These are phyloP conservation scores for Pissodes strobi DNA, from an alignment of 1,140 invertebrate species.

Conservation along the genomic window DNA sequence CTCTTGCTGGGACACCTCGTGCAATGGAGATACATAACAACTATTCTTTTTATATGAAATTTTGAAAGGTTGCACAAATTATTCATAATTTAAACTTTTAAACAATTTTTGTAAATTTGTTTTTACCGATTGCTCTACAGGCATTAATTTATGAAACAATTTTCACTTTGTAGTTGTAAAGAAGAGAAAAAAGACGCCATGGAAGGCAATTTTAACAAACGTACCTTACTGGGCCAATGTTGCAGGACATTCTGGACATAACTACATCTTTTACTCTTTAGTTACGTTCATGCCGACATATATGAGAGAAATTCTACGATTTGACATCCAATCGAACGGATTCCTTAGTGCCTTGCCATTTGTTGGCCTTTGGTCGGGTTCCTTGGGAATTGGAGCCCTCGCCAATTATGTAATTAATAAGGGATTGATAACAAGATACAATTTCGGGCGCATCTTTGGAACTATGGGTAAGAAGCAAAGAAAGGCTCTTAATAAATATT, in stretches of 20 bases:
- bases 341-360: slow-evolving; percentile 24
- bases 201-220: slow-evolving; percentile 1
- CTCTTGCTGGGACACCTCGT: too few species aligned
- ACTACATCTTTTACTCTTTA: slow-evolving; percentile 29
- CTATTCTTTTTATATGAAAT: too few species aligned
- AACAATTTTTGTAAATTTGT: too few species aligned
- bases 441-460: not conserved
- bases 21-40: too few species aligned
- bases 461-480: not conserved
- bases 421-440: not conserved
- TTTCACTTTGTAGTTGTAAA: not conserved
- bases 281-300: slow-evolving; percentile 30
- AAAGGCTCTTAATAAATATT: too few species aligned
- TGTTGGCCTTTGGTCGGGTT: slow-evolving; percentile 20
- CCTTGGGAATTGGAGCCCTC: not conserved
- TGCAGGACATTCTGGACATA: slow-evolving; percentile 26
- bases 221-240: slow-evolving; percentile 21
- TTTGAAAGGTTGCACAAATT: too few species aligned
- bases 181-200: slow-evolving; percentile 8
- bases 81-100: too few species aligned
- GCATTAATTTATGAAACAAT: too few species aligned
- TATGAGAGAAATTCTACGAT: slow-evolving; percentile 32
- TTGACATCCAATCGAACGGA: slow-evolving; percentile 21
- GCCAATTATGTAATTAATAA: not conserved
- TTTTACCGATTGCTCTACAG: too few species aligned